phyloP scores from a whole-genome alignment of 2,113 vertebrate genomes.

The Natator depressus region DNA sequence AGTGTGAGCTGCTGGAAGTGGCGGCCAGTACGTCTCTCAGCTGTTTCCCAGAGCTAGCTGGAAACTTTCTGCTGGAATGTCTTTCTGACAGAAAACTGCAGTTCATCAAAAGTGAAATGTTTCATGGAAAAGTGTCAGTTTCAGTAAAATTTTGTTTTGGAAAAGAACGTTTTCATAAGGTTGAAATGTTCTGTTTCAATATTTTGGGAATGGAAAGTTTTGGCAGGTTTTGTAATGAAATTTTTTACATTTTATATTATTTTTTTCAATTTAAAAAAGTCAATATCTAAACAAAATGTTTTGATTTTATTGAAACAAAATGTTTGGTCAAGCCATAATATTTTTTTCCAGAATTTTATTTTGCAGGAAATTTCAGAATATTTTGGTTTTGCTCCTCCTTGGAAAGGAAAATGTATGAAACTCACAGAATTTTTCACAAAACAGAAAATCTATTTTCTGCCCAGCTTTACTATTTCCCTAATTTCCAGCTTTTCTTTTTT shows the following conservation, averaged over 20 bases:
- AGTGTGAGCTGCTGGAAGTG: neutral
- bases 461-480: neutral
- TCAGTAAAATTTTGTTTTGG: neutral
- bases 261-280: neutral
- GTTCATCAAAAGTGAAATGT: neutral
- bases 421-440: neutral
- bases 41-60: neutral
- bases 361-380: neutral
- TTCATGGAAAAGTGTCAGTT: no score
- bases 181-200: neutral
- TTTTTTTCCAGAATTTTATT: neutral
- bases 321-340: neutral
- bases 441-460: neutral
- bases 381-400: neutral
- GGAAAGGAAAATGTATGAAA: neutral
- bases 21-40: no score
- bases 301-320: neutral
- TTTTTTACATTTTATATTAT: neutral
- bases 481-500: no score
- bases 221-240: neutral
- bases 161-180: neutral
- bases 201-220: neutral
- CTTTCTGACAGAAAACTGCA: neutral
- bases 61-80: neutral
- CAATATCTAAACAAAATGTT: neutral